These are phyloP conservation scores for Cariama cristata DNA, from an alignment of 2,113 vertebrate species.

Conservation along the genomic window DNA sequence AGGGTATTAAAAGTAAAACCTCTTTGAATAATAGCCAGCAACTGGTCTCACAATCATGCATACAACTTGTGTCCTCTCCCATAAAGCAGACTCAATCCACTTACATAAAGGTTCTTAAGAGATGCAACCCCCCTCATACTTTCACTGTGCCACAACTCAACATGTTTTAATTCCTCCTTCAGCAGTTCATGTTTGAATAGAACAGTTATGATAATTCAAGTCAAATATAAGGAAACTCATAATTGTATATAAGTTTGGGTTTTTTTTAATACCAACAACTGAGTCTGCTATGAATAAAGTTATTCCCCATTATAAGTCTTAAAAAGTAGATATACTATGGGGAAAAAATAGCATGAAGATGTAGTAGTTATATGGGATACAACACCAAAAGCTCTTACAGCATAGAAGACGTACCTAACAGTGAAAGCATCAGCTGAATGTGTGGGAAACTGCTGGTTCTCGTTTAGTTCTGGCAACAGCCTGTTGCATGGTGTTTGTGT, in stretches of 20 bases:
- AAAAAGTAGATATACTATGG: not conserved
- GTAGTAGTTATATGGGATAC: not conserved
- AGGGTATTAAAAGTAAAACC: constrained; percentile 62
- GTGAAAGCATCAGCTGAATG: not conserved
- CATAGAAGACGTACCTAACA: not conserved
- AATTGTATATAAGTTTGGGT: not conserved
- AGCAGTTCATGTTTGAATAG: not conserved
- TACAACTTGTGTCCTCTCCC: not conserved
- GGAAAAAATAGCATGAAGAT: not conserved
- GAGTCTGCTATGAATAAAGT: not conserved
- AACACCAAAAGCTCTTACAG: not conserved
- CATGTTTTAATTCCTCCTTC: not conserved
- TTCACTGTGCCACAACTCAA: not conserved
- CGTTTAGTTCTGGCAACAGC: not conserved
- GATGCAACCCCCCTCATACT: not conserved
- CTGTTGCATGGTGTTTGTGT: not conserved
- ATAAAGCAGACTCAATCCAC: constrained; percentile 38
- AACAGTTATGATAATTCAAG: not conserved
- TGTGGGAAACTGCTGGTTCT: not conserved
- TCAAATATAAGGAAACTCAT: not conserved
- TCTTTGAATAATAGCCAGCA: constrained; percentile 28
- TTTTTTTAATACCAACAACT: not conserved
- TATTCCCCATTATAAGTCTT: not conserved
- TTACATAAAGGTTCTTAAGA: constrained; percentile 46
- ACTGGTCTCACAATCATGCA: not conserved